These are phyloP conservation scores for Anolis sagrei DNA, from an alignment of 2,113 vertebrate genomes.

Conservation along the genomic window DNA sequence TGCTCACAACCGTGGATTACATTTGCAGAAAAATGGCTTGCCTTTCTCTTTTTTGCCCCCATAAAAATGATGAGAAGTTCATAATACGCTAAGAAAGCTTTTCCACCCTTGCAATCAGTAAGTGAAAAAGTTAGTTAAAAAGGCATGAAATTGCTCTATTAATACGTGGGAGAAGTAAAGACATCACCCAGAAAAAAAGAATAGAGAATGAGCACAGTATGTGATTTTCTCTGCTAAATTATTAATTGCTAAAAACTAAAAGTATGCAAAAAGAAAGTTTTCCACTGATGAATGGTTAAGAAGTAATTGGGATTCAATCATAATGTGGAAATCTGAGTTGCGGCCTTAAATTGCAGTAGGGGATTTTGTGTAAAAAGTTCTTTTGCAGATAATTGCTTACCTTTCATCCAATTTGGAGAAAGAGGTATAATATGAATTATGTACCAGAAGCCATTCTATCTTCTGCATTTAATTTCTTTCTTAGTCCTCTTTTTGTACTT, in stretches of 20 bases:
- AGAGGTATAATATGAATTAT: neutral
- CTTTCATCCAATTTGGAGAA: slow-evolving; percentile 19
- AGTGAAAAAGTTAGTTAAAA: slow-evolving; percentile 35
- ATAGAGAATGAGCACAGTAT: neutral
- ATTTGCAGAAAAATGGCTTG: neutral
- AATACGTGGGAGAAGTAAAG: slow-evolving; percentile 20
- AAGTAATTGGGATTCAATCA: slow-evolving; percentile 20
- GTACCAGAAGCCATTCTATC: neutral
- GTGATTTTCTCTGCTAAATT: slow-evolving; percentile 20
- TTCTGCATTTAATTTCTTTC: neutral
- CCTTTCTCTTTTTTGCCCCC: neutral
- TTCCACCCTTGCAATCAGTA: neutral
- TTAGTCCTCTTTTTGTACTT: neutral
- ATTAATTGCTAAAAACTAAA: slow-evolving; percentile 13
- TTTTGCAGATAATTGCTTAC: slow-evolving; percentile 19
- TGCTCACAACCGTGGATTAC: neutral
- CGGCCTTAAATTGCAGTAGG: slow-evolving; percentile 21
- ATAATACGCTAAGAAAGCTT: slow-evolving; percentile 5
- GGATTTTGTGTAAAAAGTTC: slow-evolving; percentile 16
- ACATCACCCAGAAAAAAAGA: neutral
- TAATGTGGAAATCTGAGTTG: slow-evolving; percentile 9
- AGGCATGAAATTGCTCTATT: slow-evolving; percentile 43
- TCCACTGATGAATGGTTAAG: slow-evolving; percentile 24
- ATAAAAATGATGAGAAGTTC: slow-evolving; percentile 4
- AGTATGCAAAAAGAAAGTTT: slow-evolving; percentile 8